Evolutionary conservation across 2,797 vertebrate genomes (phyloP).

Genomic region (Pseudomugil tenellus): DNA sequence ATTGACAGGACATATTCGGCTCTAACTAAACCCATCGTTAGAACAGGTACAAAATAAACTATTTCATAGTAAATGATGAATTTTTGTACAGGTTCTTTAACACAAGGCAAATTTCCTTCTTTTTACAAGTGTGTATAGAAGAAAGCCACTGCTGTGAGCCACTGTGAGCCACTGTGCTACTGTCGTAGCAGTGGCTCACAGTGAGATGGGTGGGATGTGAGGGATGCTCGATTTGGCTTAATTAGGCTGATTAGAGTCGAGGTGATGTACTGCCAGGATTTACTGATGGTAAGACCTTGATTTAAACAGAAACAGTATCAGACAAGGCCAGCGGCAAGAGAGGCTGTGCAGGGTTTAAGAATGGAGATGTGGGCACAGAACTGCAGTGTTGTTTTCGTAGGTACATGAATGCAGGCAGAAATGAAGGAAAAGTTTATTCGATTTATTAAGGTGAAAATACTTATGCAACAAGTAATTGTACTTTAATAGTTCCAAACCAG

Average conservation of each 20-base stretch:
- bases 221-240: neutral
- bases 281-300: neutral
- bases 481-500: neutral
- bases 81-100: conserved; percentile 16
- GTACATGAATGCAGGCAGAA: neutral
- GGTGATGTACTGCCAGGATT: neutral
- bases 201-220: neutral
- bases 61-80: conserved; percentile 25
- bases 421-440: neutral
- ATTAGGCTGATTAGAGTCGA: conserved; percentile 1
- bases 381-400: neutral
- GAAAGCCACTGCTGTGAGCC: no score
- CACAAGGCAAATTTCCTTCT: neutral
- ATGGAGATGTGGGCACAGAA: neutral
- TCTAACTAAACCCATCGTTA: conserved; percentile 29
- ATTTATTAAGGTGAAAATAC: neutral
- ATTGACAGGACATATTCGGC: conserved; percentile 29
- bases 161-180: no score
- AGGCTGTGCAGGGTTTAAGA: neutral
- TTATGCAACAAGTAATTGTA: neutral
- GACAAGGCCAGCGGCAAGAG: neutral
- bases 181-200: neutral
- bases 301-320: neutral
- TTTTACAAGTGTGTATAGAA: neutral
- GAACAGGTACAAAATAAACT: conserved; percentile 21